Conservation (phyloP, 2,888 invertebrate species). For the Cantharis lateralis region DNA sequence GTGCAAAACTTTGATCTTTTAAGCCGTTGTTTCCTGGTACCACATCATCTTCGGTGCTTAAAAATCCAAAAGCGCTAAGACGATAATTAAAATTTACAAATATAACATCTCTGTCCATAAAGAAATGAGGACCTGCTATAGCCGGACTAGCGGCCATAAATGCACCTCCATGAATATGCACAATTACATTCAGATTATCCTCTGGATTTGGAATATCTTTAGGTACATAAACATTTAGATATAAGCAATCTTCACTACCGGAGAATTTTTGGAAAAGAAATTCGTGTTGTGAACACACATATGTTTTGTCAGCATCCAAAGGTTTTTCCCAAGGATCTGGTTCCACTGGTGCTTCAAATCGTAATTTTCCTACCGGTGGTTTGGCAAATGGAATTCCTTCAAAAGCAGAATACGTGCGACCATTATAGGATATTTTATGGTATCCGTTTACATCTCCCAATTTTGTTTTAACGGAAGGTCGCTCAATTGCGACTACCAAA, state of each 20-base stretch:
- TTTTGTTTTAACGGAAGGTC: background rate
- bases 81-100: constrained; percentile 9
- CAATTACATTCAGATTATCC: constrained; percentile 8
- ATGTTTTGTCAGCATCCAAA: background rate
- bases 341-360: constrained; percentile 8
- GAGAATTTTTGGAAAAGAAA: background rate
- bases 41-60: constrained; percentile 3
- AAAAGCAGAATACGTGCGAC: background rate
- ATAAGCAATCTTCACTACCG: constrained; percentile 17
- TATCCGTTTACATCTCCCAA: background rate
- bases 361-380: constrained; percentile 4
- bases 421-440: background rate
- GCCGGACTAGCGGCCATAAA: background rate
- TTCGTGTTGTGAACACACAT: background rate
- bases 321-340: constrained; percentile 1
- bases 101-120: constrained; percentile 18
- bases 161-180: constrained; percentile 15
- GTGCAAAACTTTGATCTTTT: constrained; percentile 70
- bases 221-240: constrained; percentile 16
- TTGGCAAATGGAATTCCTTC: constrained; percentile 13
- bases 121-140: background rate
- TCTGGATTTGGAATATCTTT: background rate
- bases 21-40: constrained; percentile 2
- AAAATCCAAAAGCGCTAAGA: constrained; percentile 4
- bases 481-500: background rate